These are phyloP conservation scores for Bos indicus DNA, from an alignment of 2,113 vertebrate genomes.

Conservation along the genomic window DNA sequence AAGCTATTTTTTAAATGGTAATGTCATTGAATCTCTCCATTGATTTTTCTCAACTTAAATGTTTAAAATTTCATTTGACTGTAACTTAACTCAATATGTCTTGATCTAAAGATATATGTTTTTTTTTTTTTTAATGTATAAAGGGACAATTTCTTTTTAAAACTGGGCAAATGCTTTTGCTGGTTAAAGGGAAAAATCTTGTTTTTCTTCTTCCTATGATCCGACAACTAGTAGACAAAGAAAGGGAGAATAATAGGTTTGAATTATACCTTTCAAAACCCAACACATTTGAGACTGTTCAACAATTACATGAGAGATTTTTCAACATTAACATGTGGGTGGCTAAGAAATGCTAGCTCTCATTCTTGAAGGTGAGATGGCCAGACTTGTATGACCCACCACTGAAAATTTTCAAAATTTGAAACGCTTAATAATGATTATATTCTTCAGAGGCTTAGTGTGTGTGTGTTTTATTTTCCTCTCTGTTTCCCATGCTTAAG, in stretches of 20 bases:
- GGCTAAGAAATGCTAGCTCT: slow-evolving; percentile 74
- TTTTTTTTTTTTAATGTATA: neutral
- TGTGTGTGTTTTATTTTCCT: slow-evolving; percentile 13
- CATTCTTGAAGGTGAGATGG: slow-evolving; percentile 77
- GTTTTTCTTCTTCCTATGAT: slow-evolving; percentile 75
- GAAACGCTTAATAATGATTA: slow-evolving; percentile 72
- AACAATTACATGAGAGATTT: slow-evolving; percentile 76
- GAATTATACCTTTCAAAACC: slow-evolving; percentile 81
- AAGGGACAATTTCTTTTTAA: slow-evolving; percentile 58
- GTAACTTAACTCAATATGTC: slow-evolving; percentile 21
- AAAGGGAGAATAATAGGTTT: slow-evolving; percentile 79
- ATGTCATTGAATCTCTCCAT: neutral
- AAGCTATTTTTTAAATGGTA: neutral
- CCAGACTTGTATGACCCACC: slow-evolving; percentile 70
- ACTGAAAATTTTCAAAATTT: slow-evolving; percentile 78
- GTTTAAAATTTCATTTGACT: slow-evolving; percentile 39
- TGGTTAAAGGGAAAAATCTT: slow-evolving; percentile 55
- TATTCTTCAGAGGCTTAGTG: slow-evolving; percentile 68
- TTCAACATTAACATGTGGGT: slow-evolving; percentile 73
- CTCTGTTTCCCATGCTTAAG: slow-evolving; percentile 65
- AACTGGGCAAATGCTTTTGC: slow-evolving; percentile 65
- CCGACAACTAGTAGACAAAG: slow-evolving; percentile 77
- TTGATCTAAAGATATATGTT: slow-evolving; percentile 63
- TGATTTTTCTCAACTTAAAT: slow-evolving; percentile 35
- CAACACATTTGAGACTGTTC: slow-evolving; percentile 79